Percentiles rank a stretch among this genome's conserved stretches.
phyloP scores from a whole-genome alignment of 2,888 invertebrate species.

The Acrobasis repandana region DNA sequence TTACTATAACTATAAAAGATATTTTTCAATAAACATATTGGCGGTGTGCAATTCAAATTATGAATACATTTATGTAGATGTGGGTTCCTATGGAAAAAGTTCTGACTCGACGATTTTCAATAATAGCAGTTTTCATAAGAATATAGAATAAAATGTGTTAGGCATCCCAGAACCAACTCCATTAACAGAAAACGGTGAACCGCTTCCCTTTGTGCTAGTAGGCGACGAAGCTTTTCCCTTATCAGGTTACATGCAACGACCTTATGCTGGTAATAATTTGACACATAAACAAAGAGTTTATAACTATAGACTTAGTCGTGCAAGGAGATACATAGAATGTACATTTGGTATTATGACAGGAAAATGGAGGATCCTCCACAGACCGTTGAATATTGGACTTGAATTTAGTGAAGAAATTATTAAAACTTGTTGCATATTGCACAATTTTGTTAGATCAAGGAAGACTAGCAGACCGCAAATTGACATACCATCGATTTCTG shows the following conservation, averaged over 20 bases:
- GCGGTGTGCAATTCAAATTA: conserved; percentile 17
- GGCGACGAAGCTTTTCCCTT: conserved; percentile 33
- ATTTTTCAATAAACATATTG: conserved; percentile 14
- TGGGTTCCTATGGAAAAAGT: conserved; percentile 16
- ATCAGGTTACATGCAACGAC: conserved; percentile 31
- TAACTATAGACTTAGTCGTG: conserved; percentile 28
- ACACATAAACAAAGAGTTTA: conserved; percentile 27
- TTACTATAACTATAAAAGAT: conserved; percentile 25
- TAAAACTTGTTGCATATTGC: conserved; percentile 31
- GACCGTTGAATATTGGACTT: no score
- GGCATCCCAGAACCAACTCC: no score
- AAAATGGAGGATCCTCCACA: no score
- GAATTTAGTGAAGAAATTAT: conserved; percentile 30
- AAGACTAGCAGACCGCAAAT: conserved; percentile 20
- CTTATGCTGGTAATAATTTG: conserved; percentile 24
- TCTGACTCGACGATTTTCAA: conserved; percentile 31
- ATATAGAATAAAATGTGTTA: no score
- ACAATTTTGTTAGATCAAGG: conserved; percentile 27
- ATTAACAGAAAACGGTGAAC: conserved; percentile 28
- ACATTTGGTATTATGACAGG: conserved; percentile 12
- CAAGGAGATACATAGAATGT: conserved; percentile 26
- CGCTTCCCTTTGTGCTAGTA: conserved; percentile 28
- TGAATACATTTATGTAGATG: conserved; percentile 15
- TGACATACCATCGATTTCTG: conserved; percentile 6
- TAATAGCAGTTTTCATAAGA: conserved; percentile 20